These are phyloP conservation scores for Leucoraja ocellata DNA, from an alignment of 2,797 vertebrate species.

Conservation along the genomic window DNA sequence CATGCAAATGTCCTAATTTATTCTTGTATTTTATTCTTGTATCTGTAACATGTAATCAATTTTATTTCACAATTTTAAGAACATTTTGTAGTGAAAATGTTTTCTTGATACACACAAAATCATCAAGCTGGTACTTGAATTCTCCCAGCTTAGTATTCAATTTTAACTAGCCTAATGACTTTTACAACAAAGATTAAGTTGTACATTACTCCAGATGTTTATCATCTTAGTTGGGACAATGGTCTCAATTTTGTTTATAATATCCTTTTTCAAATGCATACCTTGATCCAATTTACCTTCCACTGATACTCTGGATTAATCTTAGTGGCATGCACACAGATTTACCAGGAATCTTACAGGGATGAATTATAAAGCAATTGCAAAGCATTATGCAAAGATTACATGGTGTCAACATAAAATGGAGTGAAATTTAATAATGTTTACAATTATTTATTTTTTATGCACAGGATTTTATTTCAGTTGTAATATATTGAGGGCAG, in stretches of 20 bases:
- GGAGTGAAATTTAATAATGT: not conserved
- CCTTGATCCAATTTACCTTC: slow-evolving; percentile 13
- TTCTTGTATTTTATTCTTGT: not conserved
- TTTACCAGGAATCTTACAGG: not conserved
- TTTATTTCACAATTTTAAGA: not conserved
- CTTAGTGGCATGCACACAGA: not conserved
- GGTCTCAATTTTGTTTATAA: not conserved
- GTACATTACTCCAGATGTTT: not conserved
- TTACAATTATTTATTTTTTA: not conserved
- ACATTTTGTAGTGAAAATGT: not conserved
- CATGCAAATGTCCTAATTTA: not conserved
- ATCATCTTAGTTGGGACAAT: not conserved
- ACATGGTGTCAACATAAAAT: not conserved
- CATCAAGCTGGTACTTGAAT: not conserved
- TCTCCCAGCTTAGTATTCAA: not conserved
- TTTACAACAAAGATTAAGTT: not conserved
- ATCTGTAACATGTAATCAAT: not conserved
- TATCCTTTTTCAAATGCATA: not conserved
- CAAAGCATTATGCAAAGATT: not conserved
- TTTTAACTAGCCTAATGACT: not conserved
- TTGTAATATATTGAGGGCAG: not conserved
- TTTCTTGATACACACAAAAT: not conserved
- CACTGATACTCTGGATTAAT: not conserved
- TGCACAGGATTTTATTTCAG: not conserved
- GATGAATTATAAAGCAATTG: not conserved